Conservation (phyloP, 2,113 vertebrate species). For the Fukomys damarensis region DNA sequence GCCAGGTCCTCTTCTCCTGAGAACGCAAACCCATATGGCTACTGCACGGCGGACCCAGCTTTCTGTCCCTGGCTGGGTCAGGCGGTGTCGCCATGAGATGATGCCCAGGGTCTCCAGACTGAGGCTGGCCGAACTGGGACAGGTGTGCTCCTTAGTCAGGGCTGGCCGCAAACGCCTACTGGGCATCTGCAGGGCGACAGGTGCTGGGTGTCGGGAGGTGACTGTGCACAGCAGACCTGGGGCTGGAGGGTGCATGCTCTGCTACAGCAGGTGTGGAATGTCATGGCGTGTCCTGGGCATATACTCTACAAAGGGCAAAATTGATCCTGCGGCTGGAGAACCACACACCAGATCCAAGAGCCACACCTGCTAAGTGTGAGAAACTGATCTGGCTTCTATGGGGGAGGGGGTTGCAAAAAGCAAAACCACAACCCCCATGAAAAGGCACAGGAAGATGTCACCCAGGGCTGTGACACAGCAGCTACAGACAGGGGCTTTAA, state of each 20-base stretch:
- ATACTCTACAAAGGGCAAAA: not conserved
- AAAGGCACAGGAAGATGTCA: not conserved
- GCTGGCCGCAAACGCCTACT: fast-evolving
- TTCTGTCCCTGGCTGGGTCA: no score
- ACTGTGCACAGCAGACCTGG: no score
- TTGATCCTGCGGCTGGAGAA: fast-evolving
- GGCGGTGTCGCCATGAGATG: no score
- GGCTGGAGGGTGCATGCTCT: not conserved
- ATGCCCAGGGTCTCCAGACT: not conserved
- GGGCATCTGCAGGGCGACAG: no score
- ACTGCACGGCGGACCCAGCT: not conserved
- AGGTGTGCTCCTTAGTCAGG: no score
- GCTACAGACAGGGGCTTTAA: not conserved
- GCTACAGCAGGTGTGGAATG: not conserved
- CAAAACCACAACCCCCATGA: fast-evolving
- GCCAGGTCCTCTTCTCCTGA: not conserved
- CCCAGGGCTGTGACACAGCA: not conserved
- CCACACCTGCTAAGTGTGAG: not conserved
- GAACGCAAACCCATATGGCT: no score
- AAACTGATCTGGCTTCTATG: not conserved
- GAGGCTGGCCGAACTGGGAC: not conserved
- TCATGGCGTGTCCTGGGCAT: not conserved
- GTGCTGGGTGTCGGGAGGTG: no score
- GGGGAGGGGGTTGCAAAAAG: no score
- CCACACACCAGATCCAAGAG: no score